phyloP scores from a whole-genome alignment of 2,888 invertebrate species.

The Anodontia alba region DNA sequence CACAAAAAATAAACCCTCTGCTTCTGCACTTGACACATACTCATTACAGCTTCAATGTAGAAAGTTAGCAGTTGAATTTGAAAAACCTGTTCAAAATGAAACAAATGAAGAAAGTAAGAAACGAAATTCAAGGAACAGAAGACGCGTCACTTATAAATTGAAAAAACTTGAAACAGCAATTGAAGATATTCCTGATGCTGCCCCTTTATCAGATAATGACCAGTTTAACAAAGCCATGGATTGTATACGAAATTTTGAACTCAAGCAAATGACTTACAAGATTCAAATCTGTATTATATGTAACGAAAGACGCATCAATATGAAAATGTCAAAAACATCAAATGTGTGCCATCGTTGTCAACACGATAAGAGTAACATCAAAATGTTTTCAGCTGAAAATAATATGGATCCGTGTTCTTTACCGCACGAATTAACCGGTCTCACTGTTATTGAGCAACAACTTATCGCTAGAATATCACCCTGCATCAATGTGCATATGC shows the following conservation, averaged over 20 bases:
- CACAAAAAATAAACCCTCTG: not conserved
- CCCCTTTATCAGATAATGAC: slow-evolving; percentile 1
- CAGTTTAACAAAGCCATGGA: slow-evolving; percentile 30
- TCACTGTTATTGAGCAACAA: slow-evolving; percentile 38
- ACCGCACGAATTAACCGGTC: slow-evolving; percentile 20
- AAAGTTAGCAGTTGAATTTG: not conserved
- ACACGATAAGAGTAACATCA: slow-evolving; percentile 21
- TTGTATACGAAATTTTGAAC: slow-evolving; percentile 33
- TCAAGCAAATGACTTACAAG: slow-evolving; percentile 31
- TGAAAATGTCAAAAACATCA: not conserved
- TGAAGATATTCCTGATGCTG: too few species aligned
- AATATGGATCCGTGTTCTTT: slow-evolving; percentile 29
- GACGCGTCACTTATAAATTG: not conserved
- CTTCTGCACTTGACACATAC: not conserved
- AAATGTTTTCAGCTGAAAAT: too few species aligned
- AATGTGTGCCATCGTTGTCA: not conserved
- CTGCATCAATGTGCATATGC: slow-evolving; percentile 35
- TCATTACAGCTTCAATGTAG: not conserved
- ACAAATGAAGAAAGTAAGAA: too few species aligned
- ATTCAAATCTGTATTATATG: not conserved
- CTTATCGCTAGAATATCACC: slow-evolving; percentile 30
- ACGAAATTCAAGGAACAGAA: not conserved
- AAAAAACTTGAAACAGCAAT: not conserved
- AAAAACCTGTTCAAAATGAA: not conserved
- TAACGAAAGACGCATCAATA: not conserved